These are phyloP conservation scores for Emberiza fucata DNA, from an alignment of 2,113 vertebrate genomes.

Conservation along the genomic window DNA sequence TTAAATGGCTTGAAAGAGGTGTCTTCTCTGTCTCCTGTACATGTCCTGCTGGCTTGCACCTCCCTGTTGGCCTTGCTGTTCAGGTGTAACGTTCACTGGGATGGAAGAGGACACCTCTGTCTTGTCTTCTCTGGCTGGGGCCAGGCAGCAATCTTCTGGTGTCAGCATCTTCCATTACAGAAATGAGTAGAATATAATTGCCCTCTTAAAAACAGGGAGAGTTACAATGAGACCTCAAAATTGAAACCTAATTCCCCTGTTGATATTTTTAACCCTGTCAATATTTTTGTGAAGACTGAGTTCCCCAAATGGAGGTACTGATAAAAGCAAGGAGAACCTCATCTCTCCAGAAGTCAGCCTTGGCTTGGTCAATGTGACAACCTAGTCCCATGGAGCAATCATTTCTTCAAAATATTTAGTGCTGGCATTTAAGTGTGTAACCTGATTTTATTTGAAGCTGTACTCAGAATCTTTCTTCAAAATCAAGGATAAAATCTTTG, in stretches of 20 bases:
- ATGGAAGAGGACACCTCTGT: neutral
- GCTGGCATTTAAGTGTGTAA: neutral
- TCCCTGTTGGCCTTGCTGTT: neutral
- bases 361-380: neutral
- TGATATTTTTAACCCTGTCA: neutral
- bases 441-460: neutral
- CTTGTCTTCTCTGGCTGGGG: neutral
- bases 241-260: neutral
- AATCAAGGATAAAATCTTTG: neutral
- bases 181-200: neutral
- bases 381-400: neutral
- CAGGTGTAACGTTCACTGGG: neutral
- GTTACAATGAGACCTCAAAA: neutral
- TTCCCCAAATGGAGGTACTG: neutral
- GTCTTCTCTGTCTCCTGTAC: neutral
- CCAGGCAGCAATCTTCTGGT: neutral
- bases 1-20: neutral
- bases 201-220: neutral
- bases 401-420: neutral
- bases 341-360: neutral
- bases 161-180: neutral
- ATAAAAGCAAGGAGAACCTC: neutral
- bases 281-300: neutral
- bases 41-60: fast-evolving
- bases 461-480: neutral